Conservation (phyloP, 2,888 invertebrate species). For the Cephonodes hylas region DNA sequence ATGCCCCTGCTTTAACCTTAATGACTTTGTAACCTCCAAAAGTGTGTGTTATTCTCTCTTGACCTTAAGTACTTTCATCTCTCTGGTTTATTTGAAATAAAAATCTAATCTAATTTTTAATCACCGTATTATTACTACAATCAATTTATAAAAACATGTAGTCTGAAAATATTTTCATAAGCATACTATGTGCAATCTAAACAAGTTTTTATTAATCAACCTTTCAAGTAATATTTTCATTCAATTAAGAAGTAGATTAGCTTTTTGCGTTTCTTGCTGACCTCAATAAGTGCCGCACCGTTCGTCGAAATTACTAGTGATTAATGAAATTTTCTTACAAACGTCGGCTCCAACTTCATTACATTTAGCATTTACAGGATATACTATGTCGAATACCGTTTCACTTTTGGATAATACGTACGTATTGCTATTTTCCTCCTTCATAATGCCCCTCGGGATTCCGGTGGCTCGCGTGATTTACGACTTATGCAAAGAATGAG, state of each 20-base stretch:
- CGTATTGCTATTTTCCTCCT: conserved; percentile 70
- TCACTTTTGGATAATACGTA: conserved; percentile 63
- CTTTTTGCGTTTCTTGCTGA: neutral
- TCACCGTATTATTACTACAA: neutral
- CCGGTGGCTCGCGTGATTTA: conserved; percentile 71
- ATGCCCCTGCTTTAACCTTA: conserved; percentile 46
- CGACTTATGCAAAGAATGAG: conserved; percentile 76
- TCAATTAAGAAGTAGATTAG: conserved; percentile 5
- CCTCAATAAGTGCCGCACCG: neutral
- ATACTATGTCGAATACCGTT: conserved; percentile 28
- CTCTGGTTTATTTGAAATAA: neutral
- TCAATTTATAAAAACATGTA: neutral
- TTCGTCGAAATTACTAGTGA: neutral
- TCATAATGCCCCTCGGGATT: conserved; percentile 67
- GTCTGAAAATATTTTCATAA: neutral
- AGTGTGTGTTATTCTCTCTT: conserved; percentile 23
- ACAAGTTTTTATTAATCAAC: neutral
- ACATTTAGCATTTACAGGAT: neutral
- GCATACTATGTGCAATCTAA: neutral
- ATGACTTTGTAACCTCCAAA: conserved; percentile 44
- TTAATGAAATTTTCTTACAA: neutral
- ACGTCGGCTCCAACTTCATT: neutral
- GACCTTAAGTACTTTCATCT: neutral
- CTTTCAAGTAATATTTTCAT: conserved; percentile 29
- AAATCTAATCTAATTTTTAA: neutral